Conservation (phyloP, 2,888 invertebrate species). For the Pristionchus maxplancki region DNA sequence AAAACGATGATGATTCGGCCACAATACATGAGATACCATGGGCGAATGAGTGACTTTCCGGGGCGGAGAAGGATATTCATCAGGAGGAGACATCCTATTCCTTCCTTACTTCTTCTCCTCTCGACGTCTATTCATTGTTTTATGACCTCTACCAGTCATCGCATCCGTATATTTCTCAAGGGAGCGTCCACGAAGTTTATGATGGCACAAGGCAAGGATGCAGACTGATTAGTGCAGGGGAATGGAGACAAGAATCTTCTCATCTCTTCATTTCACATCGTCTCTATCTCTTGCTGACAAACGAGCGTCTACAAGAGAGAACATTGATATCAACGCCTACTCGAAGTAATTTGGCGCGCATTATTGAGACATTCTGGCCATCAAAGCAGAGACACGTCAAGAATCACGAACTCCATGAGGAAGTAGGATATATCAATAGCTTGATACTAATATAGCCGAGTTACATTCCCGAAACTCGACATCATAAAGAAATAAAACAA, state of each 20-base stretch:
- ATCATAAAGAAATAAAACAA: too few relatives aligned
- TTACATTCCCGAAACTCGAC: too few relatives aligned
- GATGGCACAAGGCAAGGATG: slow-evolving; percentile 1
- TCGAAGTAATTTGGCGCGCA: background rate
- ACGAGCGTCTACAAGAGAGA: background rate
- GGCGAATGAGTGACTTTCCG: background rate
- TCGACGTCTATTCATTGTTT: slow-evolving; percentile 39
- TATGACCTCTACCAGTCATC: slow-evolving; percentile 3
- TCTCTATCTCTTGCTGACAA: background rate
- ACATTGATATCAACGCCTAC: background rate
- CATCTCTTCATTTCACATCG: background rate
- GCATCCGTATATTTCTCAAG: slow-evolving; percentile 17
- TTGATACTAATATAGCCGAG: too few relatives aligned
- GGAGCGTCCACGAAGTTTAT: slow-evolving; percentile 11
- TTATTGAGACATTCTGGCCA: background rate
- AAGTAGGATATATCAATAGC: too few relatives aligned
- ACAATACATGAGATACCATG: background rate
- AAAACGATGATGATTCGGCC: too few relatives aligned
- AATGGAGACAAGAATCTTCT: background rate
- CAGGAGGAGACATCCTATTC: background rate
- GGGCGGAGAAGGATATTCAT: background rate
- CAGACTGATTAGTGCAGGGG: slow-evolving; percentile 41
- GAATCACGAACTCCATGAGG: background rate
- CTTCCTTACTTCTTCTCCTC: background rate
- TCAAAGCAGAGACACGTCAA: background rate